These are phyloP conservation scores for Cerceris rybyensis DNA, from an alignment of 2,888 invertebrate species.

Conservation along the genomic window DNA sequence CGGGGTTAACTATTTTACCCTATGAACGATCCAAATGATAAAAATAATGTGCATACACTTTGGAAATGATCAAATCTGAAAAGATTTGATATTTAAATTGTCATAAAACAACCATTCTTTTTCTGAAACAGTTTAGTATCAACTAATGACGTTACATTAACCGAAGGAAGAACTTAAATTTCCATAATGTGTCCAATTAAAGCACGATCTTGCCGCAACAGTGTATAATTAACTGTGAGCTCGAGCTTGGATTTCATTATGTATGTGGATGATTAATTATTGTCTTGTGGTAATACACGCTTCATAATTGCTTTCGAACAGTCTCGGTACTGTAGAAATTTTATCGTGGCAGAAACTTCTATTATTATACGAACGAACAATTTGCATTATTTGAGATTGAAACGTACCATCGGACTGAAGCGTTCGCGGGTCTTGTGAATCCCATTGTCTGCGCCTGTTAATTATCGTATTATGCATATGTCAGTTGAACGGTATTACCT, in stretches of 20 bases:
- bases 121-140: not conserved
- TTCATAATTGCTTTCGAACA: not conserved
- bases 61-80: too few species aligned
- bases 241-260: not conserved
- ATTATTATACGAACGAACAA: conserved; percentile 9
- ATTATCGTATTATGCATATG: too few species aligned
- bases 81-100: too few species aligned
- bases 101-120: too few species aligned
- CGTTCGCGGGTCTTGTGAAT: too few species aligned
- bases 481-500: too few species aligned
- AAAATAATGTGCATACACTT: too few species aligned
- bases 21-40: too few species aligned
- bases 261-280: not conserved
- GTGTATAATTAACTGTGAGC: not conserved
- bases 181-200: conserved; percentile 6
- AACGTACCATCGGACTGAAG: conserved; percentile 1
- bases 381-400: not conserved
- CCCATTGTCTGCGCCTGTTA: too few species aligned
- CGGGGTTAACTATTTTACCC: too few species aligned
- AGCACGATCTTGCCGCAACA: not conserved
- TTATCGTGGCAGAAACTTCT: not conserved
- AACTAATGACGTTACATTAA: not conserved
- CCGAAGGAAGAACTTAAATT: conserved; percentile 16
- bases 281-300: not conserved
- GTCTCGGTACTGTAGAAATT: not conserved